These are phyloP conservation scores for Myotis daubentonii DNA, from an alignment of 2,797 vertebrate genomes.

Conservation along the genomic window DNA sequence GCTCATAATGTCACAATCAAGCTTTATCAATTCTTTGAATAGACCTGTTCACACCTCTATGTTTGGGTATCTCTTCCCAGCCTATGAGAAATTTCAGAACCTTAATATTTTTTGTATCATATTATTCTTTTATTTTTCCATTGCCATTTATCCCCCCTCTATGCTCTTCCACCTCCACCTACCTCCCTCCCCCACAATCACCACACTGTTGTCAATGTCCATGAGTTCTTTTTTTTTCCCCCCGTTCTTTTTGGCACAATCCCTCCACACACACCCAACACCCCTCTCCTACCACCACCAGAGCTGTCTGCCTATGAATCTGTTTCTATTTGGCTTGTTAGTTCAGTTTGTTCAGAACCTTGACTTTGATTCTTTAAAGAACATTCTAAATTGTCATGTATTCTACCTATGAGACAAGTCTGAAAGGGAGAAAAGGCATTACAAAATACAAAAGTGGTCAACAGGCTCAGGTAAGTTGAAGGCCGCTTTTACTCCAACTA, in stretches of 20 bases:
- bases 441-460: neutral
- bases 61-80: neutral
- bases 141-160: neutral
- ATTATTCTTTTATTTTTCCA: neutral
- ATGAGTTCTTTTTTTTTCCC: neutral
- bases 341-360: neutral
- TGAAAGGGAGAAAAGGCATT: neutral
- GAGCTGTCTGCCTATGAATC: neutral
- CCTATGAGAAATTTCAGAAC: neutral
- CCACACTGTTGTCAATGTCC: neutral
- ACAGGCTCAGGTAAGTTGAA: neutral
- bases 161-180: neutral
- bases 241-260: neutral
- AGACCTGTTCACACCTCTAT: neutral
- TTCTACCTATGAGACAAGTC: neutral
- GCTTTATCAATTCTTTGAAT: neutral
- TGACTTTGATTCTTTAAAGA: constrained; percentile 11
- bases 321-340: neutral
- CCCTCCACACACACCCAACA: neutral
- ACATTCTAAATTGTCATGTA: neutral
- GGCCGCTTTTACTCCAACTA: neutral
- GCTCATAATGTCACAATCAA: neutral
- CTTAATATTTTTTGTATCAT: neutral
- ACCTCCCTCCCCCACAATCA: neutral
- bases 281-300: neutral